Conservation (phyloP, 2,888 invertebrate species). For the Nasonovia ribisnigri region DNA sequence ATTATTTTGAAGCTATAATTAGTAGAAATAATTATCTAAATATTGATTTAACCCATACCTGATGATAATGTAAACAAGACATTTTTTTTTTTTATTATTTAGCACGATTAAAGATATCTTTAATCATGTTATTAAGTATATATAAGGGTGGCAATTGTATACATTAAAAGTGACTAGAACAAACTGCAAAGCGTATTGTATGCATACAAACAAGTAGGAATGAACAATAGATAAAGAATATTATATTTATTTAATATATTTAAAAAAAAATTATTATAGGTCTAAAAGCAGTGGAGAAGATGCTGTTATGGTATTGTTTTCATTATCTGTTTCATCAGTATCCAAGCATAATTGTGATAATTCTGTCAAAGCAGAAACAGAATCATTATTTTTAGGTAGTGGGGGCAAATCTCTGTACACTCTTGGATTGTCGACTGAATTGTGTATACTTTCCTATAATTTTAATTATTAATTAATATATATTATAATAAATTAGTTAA, state of each 20-base stretch:
- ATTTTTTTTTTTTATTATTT: not conserved
- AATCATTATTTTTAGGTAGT: not conserved
- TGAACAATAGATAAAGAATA: not conserved
- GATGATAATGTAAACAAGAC: not conserved
- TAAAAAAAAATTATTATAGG: conserved; percentile 3
- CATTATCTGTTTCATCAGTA: conserved; percentile 17
- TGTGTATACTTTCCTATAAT: not conserved
- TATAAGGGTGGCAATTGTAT: not conserved
- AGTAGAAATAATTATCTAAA: not conserved
- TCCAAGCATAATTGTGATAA: conserved; percentile 45
- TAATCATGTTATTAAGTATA: not conserved
- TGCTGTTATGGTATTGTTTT: conserved; percentile 28
- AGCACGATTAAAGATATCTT: no score
- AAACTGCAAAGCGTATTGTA: not conserved
- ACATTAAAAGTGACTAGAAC: conserved; percentile 10
- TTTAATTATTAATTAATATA: not conserved
- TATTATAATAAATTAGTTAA: not conserved
- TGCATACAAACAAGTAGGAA: not conserved
- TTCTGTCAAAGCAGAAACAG: conserved; percentile 31
- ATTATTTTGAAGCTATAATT: not conserved
- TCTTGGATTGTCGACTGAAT: conserved; percentile 44
- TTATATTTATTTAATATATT: not conserved
- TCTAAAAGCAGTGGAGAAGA: conserved; percentile 44
- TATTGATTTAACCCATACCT: not conserved
- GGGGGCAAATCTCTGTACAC: conserved; percentile 52